Percentiles rank a stretch among this genome's conserved stretches.
phyloP scores from a whole-genome alignment of 2,113 vertebrate species.

The Marcusenius ussheri region DNA sequence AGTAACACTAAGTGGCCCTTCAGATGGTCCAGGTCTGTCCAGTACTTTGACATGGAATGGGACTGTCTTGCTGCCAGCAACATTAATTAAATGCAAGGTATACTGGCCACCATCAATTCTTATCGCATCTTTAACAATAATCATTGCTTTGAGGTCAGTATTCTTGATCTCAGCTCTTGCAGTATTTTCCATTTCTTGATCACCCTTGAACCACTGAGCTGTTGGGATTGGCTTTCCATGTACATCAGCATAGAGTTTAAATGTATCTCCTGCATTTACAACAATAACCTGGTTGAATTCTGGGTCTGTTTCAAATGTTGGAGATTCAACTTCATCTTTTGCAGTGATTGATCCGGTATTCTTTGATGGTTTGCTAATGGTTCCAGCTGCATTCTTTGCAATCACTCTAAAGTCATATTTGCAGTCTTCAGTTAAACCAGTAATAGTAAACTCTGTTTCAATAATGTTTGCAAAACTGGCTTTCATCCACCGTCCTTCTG shows the following conservation, averaged over 20 bases:
- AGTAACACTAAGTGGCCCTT: slow-evolving; percentile 82
- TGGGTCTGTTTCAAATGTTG: slow-evolving; percentile 83
- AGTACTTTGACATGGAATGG: slow-evolving; percentile 85
- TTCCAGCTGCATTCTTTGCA: slow-evolving; percentile 88
- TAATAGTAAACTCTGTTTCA: slow-evolving; percentile 84
- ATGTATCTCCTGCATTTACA: slow-evolving; percentile 88
- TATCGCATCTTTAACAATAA: slow-evolving; percentile 88
- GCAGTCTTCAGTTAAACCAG: slow-evolving; percentile 84
- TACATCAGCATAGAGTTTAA: slow-evolving; percentile 83
- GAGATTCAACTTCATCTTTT: slow-evolving; percentile 89
- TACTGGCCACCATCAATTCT: slow-evolving; percentile 93
- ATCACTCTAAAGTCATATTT: slow-evolving; percentile 96
- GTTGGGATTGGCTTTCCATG: slow-evolving; percentile 85
- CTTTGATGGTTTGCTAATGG: slow-evolving; percentile 86
- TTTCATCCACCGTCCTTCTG: slow-evolving; percentile 98
- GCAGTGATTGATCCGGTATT: slow-evolving; percentile 90
- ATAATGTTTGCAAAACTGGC: slow-evolving; percentile 89
- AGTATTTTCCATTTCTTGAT: slow-evolving; percentile 83
- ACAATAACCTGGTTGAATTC: slow-evolving; percentile 85
- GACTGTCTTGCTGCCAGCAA: slow-evolving; percentile 83
- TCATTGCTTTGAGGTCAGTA: slow-evolving; percentile 80
- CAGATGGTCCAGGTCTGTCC: slow-evolving; percentile 88
- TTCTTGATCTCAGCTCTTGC: slow-evolving; percentile 88
- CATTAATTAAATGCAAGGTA: slow-evolving; percentile 84
- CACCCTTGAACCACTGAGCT: slow-evolving; percentile 88